A percentile compares a stretch with the other conserved stretches of the same genome.
Evolutionary conservation across 2,797 vertebrate genomes (phyloP).

Genomic region (Rousettus madagascariensis): DNA sequence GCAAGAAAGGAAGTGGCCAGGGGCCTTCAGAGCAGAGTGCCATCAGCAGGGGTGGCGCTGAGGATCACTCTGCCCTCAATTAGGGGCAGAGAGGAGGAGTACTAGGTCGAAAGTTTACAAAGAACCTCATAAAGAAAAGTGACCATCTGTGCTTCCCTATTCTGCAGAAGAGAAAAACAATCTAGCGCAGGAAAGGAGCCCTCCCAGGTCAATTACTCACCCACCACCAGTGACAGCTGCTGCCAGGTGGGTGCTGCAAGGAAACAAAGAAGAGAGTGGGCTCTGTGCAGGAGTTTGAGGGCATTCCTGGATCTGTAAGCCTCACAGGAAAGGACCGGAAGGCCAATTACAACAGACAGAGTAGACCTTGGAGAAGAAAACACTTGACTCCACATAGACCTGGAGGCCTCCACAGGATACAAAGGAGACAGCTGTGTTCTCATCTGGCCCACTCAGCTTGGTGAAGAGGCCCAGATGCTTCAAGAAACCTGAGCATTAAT

Average conservation of each 20-base stretch:
- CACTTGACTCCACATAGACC: neutral
- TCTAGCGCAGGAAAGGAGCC: neutral
- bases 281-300: neutral
- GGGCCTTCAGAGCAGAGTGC: neutral
- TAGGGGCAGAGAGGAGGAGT: neutral
- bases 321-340: neutral
- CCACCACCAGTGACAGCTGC: accelerated
- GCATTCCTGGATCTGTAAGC: accelerated
- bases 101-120: no score
- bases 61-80: no score
- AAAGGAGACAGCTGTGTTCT: accelerated
- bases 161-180: neutral
- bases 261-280: no score
- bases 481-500: neutral
- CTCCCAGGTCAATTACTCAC: neutral
- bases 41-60: accelerated
- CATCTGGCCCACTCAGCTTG: no score
- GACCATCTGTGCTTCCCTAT: accelerated
- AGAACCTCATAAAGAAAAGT: neutral
- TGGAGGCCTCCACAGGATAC: neutral
- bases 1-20: no score
- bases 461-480: neutral
- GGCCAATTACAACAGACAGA: neutral
- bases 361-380: neutral
- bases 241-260: no score